These are phyloP conservation scores for Carcina quercana DNA, from an alignment of 2,888 invertebrate genomes.

Conservation along the genomic window DNA sequence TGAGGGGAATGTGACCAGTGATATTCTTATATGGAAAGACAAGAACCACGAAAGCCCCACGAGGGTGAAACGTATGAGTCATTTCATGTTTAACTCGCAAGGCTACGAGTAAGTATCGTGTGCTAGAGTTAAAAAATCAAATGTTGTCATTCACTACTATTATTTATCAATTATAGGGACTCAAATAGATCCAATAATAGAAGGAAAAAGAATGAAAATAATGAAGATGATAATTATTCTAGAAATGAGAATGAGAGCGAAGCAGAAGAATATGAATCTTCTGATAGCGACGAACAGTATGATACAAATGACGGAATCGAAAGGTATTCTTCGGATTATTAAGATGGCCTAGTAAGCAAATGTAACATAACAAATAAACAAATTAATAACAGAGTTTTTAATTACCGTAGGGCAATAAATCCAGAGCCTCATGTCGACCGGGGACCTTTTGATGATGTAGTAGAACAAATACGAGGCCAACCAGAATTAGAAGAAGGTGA, in stretches of 20 bases:
- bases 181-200: conserved; percentile 16
- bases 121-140: neutral
- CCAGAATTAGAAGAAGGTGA: conserved; percentile 66
- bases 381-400: conserved; percentile 3
- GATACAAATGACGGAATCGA: conserved; percentile 37
- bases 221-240: conserved; percentile 20
- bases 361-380: too few relatives aligned
- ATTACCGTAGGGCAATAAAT: conserved; percentile 39
- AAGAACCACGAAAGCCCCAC: conserved; percentile 27
- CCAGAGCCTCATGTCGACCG: conserved; percentile 53
- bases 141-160: too few relatives aligned
- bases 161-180: conserved; percentile 23
- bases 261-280: conserved; percentile 33
- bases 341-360: too few relatives aligned
- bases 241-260: conserved; percentile 28
- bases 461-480: conserved; percentile 60
- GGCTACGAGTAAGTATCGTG: conserved; percentile 44
- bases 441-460: conserved; percentile 61
- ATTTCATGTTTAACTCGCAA: conserved; percentile 36
- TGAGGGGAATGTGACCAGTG: conserved; percentile 44
- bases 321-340: too few relatives aligned
- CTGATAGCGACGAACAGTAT: conserved; percentile 32
- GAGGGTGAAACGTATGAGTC: conserved; percentile 52
- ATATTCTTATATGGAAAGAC: conserved; percentile 39
- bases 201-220: conserved; percentile 24